phyloP scores from a whole-genome alignment of 2,888 invertebrate genomes.

The Macrophya alboannulata region DNA sequence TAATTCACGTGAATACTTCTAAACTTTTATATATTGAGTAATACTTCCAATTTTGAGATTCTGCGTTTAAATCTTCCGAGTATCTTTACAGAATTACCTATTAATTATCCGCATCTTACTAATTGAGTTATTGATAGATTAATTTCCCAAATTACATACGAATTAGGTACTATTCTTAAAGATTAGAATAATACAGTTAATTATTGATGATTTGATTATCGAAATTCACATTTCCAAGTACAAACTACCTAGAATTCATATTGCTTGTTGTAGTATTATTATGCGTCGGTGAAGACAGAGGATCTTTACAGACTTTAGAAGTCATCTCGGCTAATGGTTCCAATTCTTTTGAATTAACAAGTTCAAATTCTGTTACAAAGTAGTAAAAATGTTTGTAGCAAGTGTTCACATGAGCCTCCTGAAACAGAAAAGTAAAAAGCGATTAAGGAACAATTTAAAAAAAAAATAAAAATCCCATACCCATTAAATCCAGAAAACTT shows the following conservation, averaged over 20 bases:
- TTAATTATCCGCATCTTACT: background rate
- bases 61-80: background rate
- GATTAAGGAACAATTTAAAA: background rate
- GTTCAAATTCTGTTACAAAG: slow-evolving; percentile 93
- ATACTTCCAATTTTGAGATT: background rate
- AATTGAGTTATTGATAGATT: background rate
- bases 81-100: background rate
- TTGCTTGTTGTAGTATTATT: slow-evolving; percentile 58
- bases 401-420: slow-evolving; percentile 96
- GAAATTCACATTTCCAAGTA: background rate
- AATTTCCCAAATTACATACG: background rate
- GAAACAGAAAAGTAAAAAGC: slow-evolving; percentile 69
- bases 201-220: slow-evolving; percentile 21
- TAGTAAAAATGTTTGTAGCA: slow-evolving; percentile 98
- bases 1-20: background rate
- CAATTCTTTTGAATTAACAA: slow-evolving; percentile 91
- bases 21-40: background rate
- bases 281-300: slow-evolving; percentile 65
- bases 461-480: slow-evolving; percentile 49
- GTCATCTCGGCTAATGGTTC: slow-evolving; percentile 93
- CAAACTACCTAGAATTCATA: slow-evolving; percentile 54
- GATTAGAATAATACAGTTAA: slow-evolving; percentile 22
- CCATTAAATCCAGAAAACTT: slow-evolving; percentile 78
- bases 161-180: background rate
- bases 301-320: slow-evolving; percentile 86